These are phyloP conservation scores for Mycalesis mineus DNA, from an alignment of 2,888 invertebrate species.

Conservation along the genomic window DNA sequence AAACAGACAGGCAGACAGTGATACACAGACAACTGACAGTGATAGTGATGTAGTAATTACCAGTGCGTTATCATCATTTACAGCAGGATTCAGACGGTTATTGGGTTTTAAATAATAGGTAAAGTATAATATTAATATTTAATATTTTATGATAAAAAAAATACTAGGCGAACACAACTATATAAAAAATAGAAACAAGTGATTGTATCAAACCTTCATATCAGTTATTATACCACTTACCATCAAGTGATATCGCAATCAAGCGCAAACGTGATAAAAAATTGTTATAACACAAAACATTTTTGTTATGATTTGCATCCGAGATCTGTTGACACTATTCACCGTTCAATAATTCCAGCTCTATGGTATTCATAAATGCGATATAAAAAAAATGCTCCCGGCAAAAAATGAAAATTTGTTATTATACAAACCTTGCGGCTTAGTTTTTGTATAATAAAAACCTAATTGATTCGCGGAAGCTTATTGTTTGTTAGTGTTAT, in stretches of 20 bases:
- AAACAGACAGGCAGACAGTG: too few species aligned
- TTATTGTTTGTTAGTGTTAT: constrained; percentile 54
- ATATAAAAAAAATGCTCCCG: constrained; percentile 2
- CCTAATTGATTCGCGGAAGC: constrained; percentile 66
- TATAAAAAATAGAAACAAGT: too few species aligned
- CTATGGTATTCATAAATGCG: constrained; percentile 8
- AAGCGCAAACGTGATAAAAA: not conserved
- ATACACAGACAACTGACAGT: too few species aligned
- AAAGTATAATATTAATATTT: too few species aligned
- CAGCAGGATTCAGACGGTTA: too few species aligned
- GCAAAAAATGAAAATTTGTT: constrained; percentile 22
- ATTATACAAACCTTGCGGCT: constrained; percentile 44
- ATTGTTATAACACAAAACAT: not conserved
- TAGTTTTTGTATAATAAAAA: constrained; percentile 59
- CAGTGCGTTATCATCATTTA: too few species aligned
- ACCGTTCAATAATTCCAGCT: constrained; percentile 10
- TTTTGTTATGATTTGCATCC: constrained; percentile 7
- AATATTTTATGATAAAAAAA: too few species aligned
- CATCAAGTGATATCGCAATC: not conserved
- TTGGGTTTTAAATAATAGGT: too few species aligned
- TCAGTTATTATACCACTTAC: not conserved
- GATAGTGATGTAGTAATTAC: too few species aligned
- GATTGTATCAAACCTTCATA: too few species aligned
- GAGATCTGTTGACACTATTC: constrained; percentile 9
- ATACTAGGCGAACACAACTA: too few species aligned